Evolutionary conservation across 2,888 invertebrate species (phyloP).

Genomic region (Clepsis dumicolana): DNA sequence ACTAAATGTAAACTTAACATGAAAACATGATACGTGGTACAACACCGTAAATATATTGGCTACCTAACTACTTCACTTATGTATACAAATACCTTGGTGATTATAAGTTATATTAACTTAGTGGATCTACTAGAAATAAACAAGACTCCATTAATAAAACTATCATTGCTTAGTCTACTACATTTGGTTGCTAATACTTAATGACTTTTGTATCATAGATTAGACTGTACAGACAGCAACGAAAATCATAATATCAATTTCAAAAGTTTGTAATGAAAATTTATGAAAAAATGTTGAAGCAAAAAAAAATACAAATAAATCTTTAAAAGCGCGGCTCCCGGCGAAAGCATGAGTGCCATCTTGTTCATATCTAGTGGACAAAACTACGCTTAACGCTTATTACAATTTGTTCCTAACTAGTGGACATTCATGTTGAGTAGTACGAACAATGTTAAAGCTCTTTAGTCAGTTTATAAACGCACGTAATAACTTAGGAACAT

Average conservation of each 20-base stretch:
- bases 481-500: neutral
- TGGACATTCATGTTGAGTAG: neutral
- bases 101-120: neutral
- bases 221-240: too few relatives aligned
- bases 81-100: neutral
- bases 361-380: neutral
- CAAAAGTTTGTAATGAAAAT: neutral
- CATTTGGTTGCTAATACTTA: too few relatives aligned
- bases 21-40: neutral
- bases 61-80: neutral
- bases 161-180: neutral
- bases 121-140: neutral
- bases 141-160: neutral
- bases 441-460: neutral
- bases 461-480: neutral
- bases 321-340: too few relatives aligned
- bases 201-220: too few relatives aligned
- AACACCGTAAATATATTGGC: neutral
- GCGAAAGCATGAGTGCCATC: neutral
- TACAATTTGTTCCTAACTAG: neutral
- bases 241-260: neutral
- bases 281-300: neutral
- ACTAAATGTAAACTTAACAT: neutral
- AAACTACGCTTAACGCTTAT: neutral
- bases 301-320: neutral